Conservation (phyloP, 2,797 vertebrate genomes). For the Platyrinchus mystaceus region DNA sequence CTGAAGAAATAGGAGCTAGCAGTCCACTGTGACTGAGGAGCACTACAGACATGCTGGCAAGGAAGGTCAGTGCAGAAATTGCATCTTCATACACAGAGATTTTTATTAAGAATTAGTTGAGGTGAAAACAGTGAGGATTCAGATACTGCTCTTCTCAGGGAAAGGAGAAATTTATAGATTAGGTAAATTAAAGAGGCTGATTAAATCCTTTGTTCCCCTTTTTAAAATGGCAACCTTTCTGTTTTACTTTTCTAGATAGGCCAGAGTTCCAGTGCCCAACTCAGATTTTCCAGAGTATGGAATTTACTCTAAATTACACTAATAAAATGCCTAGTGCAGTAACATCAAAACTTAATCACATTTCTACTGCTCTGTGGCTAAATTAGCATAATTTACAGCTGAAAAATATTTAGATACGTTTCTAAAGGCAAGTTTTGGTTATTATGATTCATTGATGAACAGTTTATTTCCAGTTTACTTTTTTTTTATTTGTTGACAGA, state of each 20-base stretch:
- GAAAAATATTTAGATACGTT: background rate
- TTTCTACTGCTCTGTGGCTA: background rate
- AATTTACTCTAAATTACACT: background rate
- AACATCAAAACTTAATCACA: background rate
- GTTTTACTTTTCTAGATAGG: background rate
- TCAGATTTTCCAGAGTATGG: background rate
- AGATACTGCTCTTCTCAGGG: background rate
- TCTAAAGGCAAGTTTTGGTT: background rate
- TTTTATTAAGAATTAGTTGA: background rate
- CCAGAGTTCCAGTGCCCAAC: background rate
- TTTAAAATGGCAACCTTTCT: background rate
- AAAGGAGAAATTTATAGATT: background rate
- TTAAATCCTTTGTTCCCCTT: background rate
- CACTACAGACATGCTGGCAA: background rate
- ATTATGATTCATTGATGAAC: background rate
- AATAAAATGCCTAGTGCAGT: background rate
- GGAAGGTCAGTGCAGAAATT: background rate
- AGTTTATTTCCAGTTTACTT: background rate
- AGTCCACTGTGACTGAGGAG: background rate
- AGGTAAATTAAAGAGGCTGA: background rate
- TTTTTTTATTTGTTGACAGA: background rate
- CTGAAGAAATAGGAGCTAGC: background rate
- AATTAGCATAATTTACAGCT: background rate
- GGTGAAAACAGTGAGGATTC: background rate
- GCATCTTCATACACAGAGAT: background rate